Conservation (phyloP, 1,140 invertebrate species). For the Papilio aristodemus region DNA sequence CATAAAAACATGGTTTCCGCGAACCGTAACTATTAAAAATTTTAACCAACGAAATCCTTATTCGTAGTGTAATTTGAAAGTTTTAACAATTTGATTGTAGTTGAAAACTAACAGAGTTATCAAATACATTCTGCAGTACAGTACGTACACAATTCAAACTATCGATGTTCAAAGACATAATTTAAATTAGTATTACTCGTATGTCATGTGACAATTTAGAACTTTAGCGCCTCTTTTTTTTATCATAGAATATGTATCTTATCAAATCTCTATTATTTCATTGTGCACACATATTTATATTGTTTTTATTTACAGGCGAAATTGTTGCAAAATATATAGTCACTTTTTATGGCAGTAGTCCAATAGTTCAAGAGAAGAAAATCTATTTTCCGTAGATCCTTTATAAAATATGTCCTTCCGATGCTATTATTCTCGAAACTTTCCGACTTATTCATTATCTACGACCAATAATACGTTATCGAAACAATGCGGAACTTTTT, state of each 20-base stretch:
- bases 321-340: background rate
- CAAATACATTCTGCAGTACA: too few relatives aligned
- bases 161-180: background rate
- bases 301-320: background rate
- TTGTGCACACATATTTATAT: too few relatives aligned
- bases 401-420: background rate
- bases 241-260: too few relatives aligned
- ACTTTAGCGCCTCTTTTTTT: too few relatives aligned
- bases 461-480: conserved; percentile 10
- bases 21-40: background rate
- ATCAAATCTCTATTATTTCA: too few relatives aligned
- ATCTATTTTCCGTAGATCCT: conserved; percentile 9
- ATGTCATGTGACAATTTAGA: background rate
- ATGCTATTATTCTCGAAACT: conserved; percentile 25
- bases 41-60: background rate
- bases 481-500: conserved; percentile 13
- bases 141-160: too few relatives aligned
- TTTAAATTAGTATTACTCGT: too few relatives aligned
- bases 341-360: conserved; percentile 1
- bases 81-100: conserved; percentile 8
- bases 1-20: too few relatives aligned
- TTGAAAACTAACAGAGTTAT: too few relatives aligned
- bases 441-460: conserved; percentile 23
- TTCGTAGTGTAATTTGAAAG: background rate
- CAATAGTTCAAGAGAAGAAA: conserved; percentile 25